Conservation (phyloP, 2,797 vertebrate genomes). For the Sandelia bainsii region DNA sequence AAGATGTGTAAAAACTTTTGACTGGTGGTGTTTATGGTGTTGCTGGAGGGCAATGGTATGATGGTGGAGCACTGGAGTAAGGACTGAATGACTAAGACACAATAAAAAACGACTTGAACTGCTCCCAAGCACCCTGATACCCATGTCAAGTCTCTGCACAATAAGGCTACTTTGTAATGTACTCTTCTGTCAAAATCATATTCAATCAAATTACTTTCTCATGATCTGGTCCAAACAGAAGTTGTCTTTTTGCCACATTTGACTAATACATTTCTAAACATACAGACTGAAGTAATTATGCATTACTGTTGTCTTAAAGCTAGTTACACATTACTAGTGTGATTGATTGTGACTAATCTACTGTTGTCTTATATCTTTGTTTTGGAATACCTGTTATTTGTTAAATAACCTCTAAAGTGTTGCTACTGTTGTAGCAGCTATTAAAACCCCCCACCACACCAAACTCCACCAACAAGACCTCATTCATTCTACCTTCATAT, state of each 20-base stretch:
- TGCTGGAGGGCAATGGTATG: conserved; percentile 39
- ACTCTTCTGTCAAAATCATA: conserved; percentile 27
- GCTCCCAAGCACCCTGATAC: conserved; percentile 38
- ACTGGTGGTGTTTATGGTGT: conserved; percentile 13
- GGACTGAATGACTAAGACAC: conserved; percentile 56
- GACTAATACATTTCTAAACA: neutral
- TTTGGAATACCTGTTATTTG: too few relatives aligned
- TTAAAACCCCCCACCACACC: neutral
- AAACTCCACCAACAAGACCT: neutral
- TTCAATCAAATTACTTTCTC: conserved; percentile 25
- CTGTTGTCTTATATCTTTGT: too few relatives aligned
- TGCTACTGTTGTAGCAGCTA: too few relatives aligned
- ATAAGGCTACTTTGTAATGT: conserved; percentile 34
- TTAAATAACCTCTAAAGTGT: too few relatives aligned
- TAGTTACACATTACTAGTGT: too few relatives aligned
- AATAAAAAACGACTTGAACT: conserved; percentile 37
- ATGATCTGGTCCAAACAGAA: conserved; percentile 7
- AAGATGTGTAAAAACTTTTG: too few relatives aligned
- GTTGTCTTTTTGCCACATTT: conserved; percentile 6
- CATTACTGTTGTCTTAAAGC: too few relatives aligned
- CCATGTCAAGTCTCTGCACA: conserved; percentile 41
- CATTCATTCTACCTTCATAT: conserved; percentile 19
- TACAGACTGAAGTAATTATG: neutral
- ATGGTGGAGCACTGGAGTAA: conserved; percentile 33
- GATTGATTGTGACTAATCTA: too few relatives aligned